Evolutionary conservation across 1,140 invertebrate species (phyloP), one percentile per base, ranked within the genome.

Genomic region (Cydia pomonella): DNA sequence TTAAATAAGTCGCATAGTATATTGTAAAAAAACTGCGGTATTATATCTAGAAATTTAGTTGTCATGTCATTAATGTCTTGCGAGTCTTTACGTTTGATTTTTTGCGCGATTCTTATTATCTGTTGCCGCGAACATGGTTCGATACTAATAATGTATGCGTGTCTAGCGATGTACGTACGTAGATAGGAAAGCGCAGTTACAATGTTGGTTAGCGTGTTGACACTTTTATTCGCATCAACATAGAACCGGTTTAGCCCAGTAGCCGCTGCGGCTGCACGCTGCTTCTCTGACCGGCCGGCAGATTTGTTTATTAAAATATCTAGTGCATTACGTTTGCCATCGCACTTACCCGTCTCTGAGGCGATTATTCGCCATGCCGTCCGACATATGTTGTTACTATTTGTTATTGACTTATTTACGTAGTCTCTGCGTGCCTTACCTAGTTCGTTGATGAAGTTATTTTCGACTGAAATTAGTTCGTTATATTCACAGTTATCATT

Each of bases 1-100:
- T 73, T 73, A 29, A 73, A 38, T 59, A 62, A 62, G n/a, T 73
- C 12, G 27, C 44, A 53, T 2, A 73, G 25, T 9, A 73, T n/a
- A 7, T 2, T 18, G 5, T 62, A 25, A 29, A 73, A 3, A 9
- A 62, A 41, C 2, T 18, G 23, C 10, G 72, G 72, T 6, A 62
- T 3, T 21, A 29, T 47, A 16, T 73, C 47, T 4, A 73, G 27
- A n/a, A 73, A 7, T 7, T 62, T n/a, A 27, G 47, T 59, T 41
- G 50, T 16, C 72, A 73, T 73, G 16, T 73, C 44, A 25, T 73
- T 29, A 10, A 59, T 12, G 25, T 73, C 50, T 21, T 29, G n/a
- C 13, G 47, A 59, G 18, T 29, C 4, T 73, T 73, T 73, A 9
- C 53, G 23, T 29, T 73, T 73, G 4, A 73, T 73, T 29, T 29